Base-by-base conservation (phyloP, 1,140 invertebrate genomes). In the Ectropis grisescens region DNA sequence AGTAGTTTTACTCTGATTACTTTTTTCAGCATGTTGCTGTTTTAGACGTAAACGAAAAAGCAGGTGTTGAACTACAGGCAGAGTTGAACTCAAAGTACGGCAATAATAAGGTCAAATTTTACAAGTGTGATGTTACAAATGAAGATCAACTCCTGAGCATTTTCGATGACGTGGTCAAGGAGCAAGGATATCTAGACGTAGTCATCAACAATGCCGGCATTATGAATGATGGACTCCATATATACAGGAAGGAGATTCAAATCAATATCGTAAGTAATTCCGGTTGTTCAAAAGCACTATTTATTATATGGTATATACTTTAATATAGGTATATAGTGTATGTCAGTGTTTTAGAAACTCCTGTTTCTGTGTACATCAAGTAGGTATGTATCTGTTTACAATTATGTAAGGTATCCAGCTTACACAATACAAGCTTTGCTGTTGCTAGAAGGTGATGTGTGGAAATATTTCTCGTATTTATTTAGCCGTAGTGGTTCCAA, bases 171-270 rank as follows among this genome's bases (percentile, higher is more conserved):
- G 42, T 60, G 1, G 16, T 44, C 2, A 41, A 57, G 2, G 61
- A 85, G 3, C 69, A 87, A 23, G 87, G 88, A 1, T 83, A 85
- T 2, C 66, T 90, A 1, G 86, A 90, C 49, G 82, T 90, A 5
- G 82, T 89, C 10, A 74, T 91, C 16, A 91, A 91, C 55, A 89
- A 89, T 56, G 89, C 88, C 13, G 89, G 85, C 7, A 66, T 82
- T 13, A 62, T 81, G 48, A 66, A 78, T 30, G 76, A 81, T 15
- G 34, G 35, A 10, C 44, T 33, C 6, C 38, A 42, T 49, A 35
- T 57, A 13, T 76, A 61, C 35, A 58, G 54, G 42, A 78, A 69
- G 32, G 48, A 50, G 39, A 66, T 75, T 14, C 41, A 43, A 2
- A 41, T 79, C 6, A 82, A 82, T 58, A 50, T 80, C 39, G 78